Base-by-base conservation (phyloP, 2,888 invertebrate species). In the Sinotaia quadrata region DNA sequence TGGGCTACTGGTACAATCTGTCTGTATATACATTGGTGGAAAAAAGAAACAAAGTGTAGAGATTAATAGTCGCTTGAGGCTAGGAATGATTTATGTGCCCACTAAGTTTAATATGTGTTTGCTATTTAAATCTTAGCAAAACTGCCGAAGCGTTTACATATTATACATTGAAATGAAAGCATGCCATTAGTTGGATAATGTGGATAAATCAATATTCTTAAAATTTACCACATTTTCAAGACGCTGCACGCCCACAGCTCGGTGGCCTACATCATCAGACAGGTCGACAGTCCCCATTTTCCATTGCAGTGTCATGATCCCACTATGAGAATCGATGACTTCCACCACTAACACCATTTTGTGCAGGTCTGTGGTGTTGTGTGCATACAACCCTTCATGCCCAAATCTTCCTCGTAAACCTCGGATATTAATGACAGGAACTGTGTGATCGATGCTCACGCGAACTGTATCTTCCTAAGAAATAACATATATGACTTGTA, bases 321-420 rank as follows among this genome's bases (percentile, higher is more conserved):
- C 80, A 52, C 80, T 78, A 54, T 80, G 76, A 12, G 56, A 52
- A 59, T 80, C 80, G 7, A 67, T 63, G 18, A 76, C 72, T 29
- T 78, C 71, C 57, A 78, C 76, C 33, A 71, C 60, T 0, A 80
- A 34, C 33, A 47, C 34, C 73, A 79, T 75, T 18, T 59, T 71
- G 10, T 75, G 73, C 31, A 80, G 68, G 49, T 80, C 80, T 29
- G 56, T 73, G 52, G 65, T 59, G 51, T 71, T 67, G 51, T 79
- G 78, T 0, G 77, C 79, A 68, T 69, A 77, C 27, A 79, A 18
- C 49, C 51, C 51, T 10, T 62, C 34, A 27, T 71, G 69, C 3
- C 75, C 62, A 2, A 61, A 74, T 10, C 66, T 65, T 21, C 71
- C 73, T 7, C 66, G 47, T 7, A 80, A 52, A 63, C 77, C 74